phyloP scores from a whole-genome alignment of 2,113 vertebrate species.

The Heterocephalus glaber region DNA sequence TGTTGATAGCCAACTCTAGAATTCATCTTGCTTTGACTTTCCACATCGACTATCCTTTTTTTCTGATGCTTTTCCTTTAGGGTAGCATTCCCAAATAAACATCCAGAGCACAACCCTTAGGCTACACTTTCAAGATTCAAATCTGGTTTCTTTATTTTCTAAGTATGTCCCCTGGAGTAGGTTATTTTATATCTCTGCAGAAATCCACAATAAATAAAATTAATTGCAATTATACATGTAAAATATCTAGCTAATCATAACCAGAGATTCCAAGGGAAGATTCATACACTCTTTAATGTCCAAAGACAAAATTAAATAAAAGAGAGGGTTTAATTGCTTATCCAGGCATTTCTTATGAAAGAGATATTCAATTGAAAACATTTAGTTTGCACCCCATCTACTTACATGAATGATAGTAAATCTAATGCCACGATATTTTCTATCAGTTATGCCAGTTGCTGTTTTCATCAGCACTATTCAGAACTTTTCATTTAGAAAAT shows the following conservation, averaged over 20 bases:
- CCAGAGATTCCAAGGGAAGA: neutral
- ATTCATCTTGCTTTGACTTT: neutral
- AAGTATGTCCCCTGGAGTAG: neutral
- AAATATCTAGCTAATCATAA: neutral
- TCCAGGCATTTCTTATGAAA: neutral
- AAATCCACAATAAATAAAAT: neutral
- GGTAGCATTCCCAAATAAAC: neutral
- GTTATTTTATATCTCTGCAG: neutral
- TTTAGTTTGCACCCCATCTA: neutral
- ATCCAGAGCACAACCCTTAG: neutral
- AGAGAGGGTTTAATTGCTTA: neutral
- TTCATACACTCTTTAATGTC: neutral
- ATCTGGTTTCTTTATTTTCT: neutral
- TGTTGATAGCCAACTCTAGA: neutral
- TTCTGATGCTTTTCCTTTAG: neutral
- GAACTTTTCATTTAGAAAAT: neutral
- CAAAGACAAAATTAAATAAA: neutral
- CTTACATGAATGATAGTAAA: neutral
- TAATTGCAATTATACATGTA: neutral
- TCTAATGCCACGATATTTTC: neutral
- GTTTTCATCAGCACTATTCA: neutral
- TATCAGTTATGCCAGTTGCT: neutral
- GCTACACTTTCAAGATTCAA: neutral
- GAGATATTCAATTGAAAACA: neutral
- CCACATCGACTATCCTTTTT: neutral